phyloP scores from a whole-genome alignment of 2,888 invertebrate genomes.

The Pristionchus maxplancki region DNA sequence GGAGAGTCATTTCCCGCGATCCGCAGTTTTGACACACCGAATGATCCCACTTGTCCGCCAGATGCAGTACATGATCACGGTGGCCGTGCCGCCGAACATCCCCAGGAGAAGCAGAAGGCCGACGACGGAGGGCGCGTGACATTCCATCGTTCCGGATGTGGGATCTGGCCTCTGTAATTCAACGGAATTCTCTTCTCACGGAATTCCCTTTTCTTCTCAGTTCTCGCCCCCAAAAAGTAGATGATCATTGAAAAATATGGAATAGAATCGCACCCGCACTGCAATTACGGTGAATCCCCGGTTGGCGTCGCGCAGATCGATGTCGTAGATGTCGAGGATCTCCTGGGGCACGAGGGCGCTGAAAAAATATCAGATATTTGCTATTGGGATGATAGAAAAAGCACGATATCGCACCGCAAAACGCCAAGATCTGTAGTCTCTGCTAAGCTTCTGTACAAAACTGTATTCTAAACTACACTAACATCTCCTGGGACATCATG shows the following conservation, averaged over 20 bases:
- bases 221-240: too few relatives aligned
- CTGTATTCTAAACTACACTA: too few relatives aligned
- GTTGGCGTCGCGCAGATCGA: background rate
- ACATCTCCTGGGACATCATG: too few relatives aligned
- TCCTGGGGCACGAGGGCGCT: background rate
- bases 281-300: slow-evolving; percentile 9
- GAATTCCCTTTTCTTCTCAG: too few relatives aligned
- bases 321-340: slow-evolving; percentile 14
- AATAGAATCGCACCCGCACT: background rate
- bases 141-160: background rate
- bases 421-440: too few relatives aligned
- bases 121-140: background rate
- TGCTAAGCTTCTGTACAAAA: too few relatives aligned
- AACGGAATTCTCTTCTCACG: too few relatives aligned
- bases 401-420: too few relatives aligned
- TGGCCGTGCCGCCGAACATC: slow-evolving; percentile 1
- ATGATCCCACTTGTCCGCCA: background rate
- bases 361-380: too few relatives aligned
- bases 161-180: background rate
- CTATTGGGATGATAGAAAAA: background rate
- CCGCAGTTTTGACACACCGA: background rate
- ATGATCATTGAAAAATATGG: too few relatives aligned
- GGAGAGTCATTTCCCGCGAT: too few relatives aligned
- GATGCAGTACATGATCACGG: background rate
- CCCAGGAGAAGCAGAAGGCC: background rate